Evolutionary conservation across 1,140 invertebrate species (phyloP), one percentile per base, ranked within the genome.

Genomic region (Antheraea pernyi): DNA sequence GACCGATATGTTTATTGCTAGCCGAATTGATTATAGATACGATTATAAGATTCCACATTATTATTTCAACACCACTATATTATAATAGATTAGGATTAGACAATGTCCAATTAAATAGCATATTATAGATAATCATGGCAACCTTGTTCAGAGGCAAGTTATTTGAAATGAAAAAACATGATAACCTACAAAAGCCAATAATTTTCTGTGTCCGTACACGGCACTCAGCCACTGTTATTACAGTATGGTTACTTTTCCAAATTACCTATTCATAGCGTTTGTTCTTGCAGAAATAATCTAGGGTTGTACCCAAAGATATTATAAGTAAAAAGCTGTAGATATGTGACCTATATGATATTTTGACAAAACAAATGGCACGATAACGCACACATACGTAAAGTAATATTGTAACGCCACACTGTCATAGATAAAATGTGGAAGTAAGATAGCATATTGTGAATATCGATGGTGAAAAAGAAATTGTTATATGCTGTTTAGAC

Each of bases 1-100:
- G 73, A 64, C 71, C 48, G 65, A 71, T 68, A 71, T 65, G 46
- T 70, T 30, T 64, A 72, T 63, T 68, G 64, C 69, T 74, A n/a
- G 75, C 63, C 59, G 62, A 73, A 73, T 71, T 79, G 75, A 67
- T 72, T 72, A 63, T 62, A 59, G 67, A 53, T 73, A 73, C 30
- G 39, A 42, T 42, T 42, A 7, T 46, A 64, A 67, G 58, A 53
- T 16, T 74, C 30, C 69, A 48, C 48, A 66, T 36, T 61, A 19
- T 61, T 61, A 61, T 61, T 22, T 61, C 36, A 19, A 19, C 42
- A 60, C 42, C 18, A 9, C 19, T 13, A 42, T 37, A 62, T 70
- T 70, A 42, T 65, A 62, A 70, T 61, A 70, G 11, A 53, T 16
- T 53, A n/a, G 46, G 16, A 53, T 6, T 53, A 13, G 16, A 53